Evolutionary conservation across 2,797 vertebrate species (phyloP).

Genomic region (Schizopygopsis pylzovi): DNA sequence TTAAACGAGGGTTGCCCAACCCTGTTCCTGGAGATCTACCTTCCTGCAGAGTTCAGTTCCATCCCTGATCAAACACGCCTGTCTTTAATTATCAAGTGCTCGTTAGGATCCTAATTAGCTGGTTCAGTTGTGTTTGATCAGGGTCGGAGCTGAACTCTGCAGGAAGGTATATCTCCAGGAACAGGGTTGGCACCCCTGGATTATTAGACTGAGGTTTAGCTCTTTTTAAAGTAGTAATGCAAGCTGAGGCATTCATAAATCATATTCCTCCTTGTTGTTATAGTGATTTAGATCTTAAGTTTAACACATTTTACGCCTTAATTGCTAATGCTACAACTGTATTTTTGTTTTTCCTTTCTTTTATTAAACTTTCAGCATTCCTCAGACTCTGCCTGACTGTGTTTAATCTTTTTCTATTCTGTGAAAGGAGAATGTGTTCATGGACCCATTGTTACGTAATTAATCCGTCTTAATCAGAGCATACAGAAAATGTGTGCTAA

Average conservation of each 20-base stretch:
- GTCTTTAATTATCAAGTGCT: too few relatives aligned
- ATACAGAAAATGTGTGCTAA: neutral
- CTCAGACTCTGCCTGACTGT: neutral
- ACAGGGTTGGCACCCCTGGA: too few relatives aligned
- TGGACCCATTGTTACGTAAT: neutral
- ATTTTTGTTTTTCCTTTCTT: constrained; percentile 21
- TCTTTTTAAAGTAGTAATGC: constrained; percentile 17
- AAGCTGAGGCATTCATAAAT: neutral
- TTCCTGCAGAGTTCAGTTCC: too few relatives aligned
- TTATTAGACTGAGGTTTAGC: constrained; percentile 13
- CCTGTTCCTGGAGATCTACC: too few relatives aligned
- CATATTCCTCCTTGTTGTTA: neutral
- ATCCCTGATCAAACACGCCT: too few relatives aligned
- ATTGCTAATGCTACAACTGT: neutral
- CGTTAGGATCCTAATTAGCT: too few relatives aligned
- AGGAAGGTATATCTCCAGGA: too few relatives aligned
- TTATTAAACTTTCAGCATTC: constrained; percentile 41
- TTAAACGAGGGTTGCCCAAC: too few relatives aligned
- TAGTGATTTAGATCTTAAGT: neutral
- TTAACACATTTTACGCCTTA: constrained; percentile 1
- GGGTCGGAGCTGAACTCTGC: too few relatives aligned
- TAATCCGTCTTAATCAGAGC: neutral
- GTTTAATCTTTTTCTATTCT: neutral
- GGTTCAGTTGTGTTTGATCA: too few relatives aligned
- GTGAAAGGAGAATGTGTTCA: neutral